A percentile compares a stretch with the other conserved stretches of the same genome.
Evolutionary conservation across 2,888 invertebrate genomes (phyloP).

Genomic region (Hypercompe scribonia): DNA sequence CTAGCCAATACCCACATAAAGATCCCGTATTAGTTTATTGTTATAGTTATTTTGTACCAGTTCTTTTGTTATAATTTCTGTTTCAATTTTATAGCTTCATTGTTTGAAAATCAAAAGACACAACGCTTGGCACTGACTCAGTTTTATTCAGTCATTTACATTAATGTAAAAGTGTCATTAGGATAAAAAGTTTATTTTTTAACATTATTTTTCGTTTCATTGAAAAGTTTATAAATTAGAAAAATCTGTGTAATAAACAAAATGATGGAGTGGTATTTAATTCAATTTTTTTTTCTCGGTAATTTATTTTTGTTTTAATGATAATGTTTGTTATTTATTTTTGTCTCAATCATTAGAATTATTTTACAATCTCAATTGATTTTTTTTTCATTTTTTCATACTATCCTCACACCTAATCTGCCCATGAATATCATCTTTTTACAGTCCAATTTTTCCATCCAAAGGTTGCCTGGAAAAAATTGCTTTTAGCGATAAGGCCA

Average conservation of each 20-base stretch:
- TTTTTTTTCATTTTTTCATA: too few species aligned
- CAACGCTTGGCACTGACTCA: neutral
- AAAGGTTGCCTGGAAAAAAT: too few species aligned
- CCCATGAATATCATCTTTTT: too few species aligned
- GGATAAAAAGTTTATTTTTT: neutral
- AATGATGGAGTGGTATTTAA: neutral
- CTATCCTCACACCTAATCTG: too few species aligned
- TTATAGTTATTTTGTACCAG: conserved; percentile 20
- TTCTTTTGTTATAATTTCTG: neutral
- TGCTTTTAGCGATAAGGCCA: too few species aligned
- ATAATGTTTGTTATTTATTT: too few species aligned
- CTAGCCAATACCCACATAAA: conserved; percentile 22
- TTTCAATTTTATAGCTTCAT: neutral
- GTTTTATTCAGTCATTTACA: neutral
- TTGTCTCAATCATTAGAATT: too few species aligned
- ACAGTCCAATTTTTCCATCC: too few species aligned
- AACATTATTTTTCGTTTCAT: neutral
- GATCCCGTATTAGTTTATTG: conserved; percentile 31
- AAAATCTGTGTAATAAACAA: neutral
- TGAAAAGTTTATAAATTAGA: neutral
- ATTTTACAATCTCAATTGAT: too few species aligned
- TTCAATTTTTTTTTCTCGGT: neutral
- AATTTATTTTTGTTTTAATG: neutral
- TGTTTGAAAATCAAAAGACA: neutral
- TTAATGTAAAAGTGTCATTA: neutral